Evolutionary conservation across 2,888 invertebrate genomes (phyloP), one percentile per base, ranked within the genome.

Genomic region (Oscheius myriophilus): DNA sequence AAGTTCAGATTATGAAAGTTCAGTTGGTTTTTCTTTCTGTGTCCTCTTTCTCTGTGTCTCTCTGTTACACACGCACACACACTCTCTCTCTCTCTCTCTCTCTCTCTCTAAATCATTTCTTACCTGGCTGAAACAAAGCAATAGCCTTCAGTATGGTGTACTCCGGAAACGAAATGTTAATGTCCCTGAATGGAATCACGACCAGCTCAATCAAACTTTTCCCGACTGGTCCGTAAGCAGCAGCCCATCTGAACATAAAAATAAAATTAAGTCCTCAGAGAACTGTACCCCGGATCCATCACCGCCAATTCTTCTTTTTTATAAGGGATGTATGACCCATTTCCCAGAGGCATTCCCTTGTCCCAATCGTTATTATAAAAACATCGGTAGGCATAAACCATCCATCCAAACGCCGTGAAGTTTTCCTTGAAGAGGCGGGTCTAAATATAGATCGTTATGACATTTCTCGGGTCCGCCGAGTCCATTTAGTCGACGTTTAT

Each of bases 371-470:
- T 64, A 41, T 67, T 42, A 14, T 67, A 52, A 46, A 65, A 79
- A 55, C 76, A 75, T 16, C 78, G 72, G 70, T 76, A 81, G 25
- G 78, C 75, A 49, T 76, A 79, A 39, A 77, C 77, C 25, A 81
- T 75, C 81, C 81, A 81, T 39, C 80, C 81, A 66, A 81, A 81
- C 25, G 78, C 75, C 73, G 77, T 80, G 66, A 80, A 81, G 62
- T 81, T 81, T 54, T 81, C 76, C 59, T 80, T 80, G 76, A 81
- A 81, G 14, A 81, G 75, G 4, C 72, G 66, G 23, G 80, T 80
- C 75, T 81, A 65, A 55, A 69, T 66, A 39, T 18, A 49, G 14
- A 6, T 9, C 11, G 3, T 51, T 25, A 26, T 16, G 21, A 25
- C 21, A 53, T 18, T 21, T 33, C 3, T 33, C 9, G 33, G 9